Evolutionary conservation across 2,113 vertebrate genomes (phyloP).

Genomic region (Fregetta grallaria): DNA sequence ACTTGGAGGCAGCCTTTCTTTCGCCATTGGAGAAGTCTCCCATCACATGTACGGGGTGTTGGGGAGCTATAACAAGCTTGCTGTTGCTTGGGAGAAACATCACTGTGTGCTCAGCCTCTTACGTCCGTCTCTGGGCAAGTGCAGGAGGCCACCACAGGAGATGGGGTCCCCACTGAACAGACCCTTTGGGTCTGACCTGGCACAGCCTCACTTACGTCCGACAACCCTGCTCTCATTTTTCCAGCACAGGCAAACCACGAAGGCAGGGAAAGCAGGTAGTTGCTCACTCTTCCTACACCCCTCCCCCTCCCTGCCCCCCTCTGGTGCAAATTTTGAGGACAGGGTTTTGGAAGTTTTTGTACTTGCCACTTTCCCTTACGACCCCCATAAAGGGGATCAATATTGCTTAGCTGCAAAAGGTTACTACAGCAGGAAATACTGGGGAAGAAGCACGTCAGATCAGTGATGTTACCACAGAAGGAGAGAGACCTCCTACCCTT

Average conservation of each 20-base stretch:
- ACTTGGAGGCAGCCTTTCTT: background rate
- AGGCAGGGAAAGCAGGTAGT: background rate
- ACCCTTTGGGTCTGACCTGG: background rate
- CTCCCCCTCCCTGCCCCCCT: rapidly evolving
- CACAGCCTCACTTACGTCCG: background rate
- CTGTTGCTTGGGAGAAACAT: background rate
- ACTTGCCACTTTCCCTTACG: background rate
- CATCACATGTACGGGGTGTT: rapidly evolving
- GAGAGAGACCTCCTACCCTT: background rate
- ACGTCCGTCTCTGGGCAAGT: background rate
- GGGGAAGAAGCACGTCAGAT: background rate
- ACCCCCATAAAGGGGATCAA: background rate
- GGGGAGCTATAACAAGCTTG: background rate
- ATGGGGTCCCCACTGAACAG: background rate
- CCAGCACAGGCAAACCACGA: background rate
- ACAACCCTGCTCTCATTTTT: background rate
- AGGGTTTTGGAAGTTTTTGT: background rate
- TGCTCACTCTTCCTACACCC: background rate
- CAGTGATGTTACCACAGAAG: background rate
- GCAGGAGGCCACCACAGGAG: background rate
- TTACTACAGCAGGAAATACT: background rate
- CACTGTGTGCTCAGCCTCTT: background rate
- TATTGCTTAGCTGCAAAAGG: background rate
- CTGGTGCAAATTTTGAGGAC: background rate
- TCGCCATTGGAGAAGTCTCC: background rate